phyloP scores from a whole-genome alignment of 2,888 invertebrate genomes.

The Notocelia uddmanniana region DNA sequence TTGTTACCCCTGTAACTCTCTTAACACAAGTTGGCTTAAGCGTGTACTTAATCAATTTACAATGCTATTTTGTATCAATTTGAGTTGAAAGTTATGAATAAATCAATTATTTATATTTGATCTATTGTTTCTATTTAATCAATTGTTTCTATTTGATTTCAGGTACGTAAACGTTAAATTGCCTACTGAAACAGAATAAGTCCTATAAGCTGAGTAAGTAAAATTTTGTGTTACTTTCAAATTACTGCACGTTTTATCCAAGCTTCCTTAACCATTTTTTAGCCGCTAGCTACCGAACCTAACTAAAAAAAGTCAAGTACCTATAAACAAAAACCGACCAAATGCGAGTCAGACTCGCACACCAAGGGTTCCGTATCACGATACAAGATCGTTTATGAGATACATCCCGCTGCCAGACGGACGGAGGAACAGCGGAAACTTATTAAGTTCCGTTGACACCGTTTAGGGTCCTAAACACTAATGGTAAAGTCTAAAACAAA shows the following conservation, averaged over 20 bases:
- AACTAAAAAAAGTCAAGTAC: no score
- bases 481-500: background rate
- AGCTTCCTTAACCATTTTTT: no score
- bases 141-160: constrained; percentile 24
- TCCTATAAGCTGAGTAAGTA: background rate
- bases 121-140: constrained; percentile 19
- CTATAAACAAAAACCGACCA: no score
- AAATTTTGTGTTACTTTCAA: background rate
- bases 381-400: no score
- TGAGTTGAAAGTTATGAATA: background rate
- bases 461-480: no score
- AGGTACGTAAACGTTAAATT: constrained; percentile 21
- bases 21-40: constrained; percentile 22
- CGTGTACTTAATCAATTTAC: constrained; percentile 31
- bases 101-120: background rate
- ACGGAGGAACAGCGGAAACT: no score
- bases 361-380: no score
- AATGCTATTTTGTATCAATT: constrained; percentile 31
- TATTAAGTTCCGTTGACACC: no score
- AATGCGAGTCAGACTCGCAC: no score
- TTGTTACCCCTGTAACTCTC: constrained; percentile 30
- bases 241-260: no score
- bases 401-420: no score
- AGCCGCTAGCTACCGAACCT: no score
- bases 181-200: background rate